A percentile compares a stretch with the other conserved stretches of the same genome.
Evolutionary conservation across 2,888 invertebrate genomes (phyloP).

Genomic region (Physocephala rufipes): DNA sequence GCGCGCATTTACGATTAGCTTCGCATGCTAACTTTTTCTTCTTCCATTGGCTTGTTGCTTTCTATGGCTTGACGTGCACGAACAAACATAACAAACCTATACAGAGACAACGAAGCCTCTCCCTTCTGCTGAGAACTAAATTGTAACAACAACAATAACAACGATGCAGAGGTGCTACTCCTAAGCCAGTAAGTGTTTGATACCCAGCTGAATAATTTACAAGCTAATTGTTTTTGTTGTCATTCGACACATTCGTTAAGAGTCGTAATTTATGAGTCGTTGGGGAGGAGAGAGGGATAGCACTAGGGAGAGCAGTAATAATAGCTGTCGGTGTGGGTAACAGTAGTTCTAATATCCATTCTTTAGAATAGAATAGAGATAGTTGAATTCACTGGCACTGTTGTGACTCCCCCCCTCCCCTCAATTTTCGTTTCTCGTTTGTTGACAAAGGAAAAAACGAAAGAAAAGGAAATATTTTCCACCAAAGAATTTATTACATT

Average conservation of each 20-base stretch:
- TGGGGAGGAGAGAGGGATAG: not conserved
- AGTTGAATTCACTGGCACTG: too few relatives aligned
- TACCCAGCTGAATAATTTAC: conserved; percentile 32
- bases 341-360: too few relatives aligned
- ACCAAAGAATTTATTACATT: conserved; percentile 34
- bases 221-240: not conserved
- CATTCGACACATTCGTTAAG: not conserved
- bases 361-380: too few relatives aligned
- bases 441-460: not conserved
- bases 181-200: conserved; percentile 17
- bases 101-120: conserved; percentile 18
- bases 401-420: not conserved
- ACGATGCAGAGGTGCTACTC: not conserved
- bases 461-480: not conserved
- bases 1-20: not conserved
- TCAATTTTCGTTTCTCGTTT: not conserved
- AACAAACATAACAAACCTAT: conserved; percentile 38
- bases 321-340: too few relatives aligned
- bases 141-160: too few relatives aligned
- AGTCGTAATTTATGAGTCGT: not conserved
- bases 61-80: conserved; percentile 40
- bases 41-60: not conserved
- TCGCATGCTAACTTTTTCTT: too few relatives aligned
- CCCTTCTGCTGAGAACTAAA: too few relatives aligned
- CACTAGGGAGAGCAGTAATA: not conserved